Conservation (phyloP, 2,888 invertebrate species). For the Myopa testacea region DNA sequence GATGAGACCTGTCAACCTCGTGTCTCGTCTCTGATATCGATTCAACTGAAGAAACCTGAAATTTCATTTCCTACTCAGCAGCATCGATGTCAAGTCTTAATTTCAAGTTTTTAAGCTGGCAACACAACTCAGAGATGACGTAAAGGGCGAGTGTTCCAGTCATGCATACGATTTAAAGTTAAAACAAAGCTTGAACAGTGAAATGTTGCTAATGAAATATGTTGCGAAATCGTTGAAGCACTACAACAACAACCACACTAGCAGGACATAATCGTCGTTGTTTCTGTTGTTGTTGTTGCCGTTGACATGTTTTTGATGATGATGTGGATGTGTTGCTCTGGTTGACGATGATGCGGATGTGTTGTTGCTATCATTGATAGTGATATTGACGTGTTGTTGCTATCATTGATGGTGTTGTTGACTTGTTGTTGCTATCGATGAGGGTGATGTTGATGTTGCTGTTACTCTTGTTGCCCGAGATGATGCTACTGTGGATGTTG, state of each 20-base stretch:
- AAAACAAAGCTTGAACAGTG: too few species aligned
- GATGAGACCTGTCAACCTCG: too few species aligned
- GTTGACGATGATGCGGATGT: too few species aligned
- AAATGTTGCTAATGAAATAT: too few species aligned
- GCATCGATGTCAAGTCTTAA: not conserved
- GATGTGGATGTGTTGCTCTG: too few species aligned
- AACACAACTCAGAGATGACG: not conserved
- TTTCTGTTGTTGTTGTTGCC: too few species aligned
- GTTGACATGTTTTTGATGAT: too few species aligned
- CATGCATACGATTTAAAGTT: not conserved
- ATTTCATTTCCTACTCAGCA: constrained; percentile 15
- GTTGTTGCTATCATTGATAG: too few species aligned
- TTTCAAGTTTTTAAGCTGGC: not conserved
- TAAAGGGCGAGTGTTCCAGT: not conserved
- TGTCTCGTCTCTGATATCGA: not conserved
- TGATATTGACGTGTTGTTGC: not conserved
- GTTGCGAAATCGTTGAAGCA: too few species aligned
- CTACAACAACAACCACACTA: too few species aligned
- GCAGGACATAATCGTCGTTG: too few species aligned
- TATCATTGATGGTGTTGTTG: constrained; percentile 29
- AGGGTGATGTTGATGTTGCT: constrained; percentile 5
- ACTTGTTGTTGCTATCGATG: constrained; percentile 29
- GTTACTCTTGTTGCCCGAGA: constrained; percentile 8
- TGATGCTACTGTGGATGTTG: not conserved
- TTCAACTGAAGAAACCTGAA: not conserved